Conservation (phyloP, 2,888 invertebrate species). For the Linnaemya tessellans region DNA sequence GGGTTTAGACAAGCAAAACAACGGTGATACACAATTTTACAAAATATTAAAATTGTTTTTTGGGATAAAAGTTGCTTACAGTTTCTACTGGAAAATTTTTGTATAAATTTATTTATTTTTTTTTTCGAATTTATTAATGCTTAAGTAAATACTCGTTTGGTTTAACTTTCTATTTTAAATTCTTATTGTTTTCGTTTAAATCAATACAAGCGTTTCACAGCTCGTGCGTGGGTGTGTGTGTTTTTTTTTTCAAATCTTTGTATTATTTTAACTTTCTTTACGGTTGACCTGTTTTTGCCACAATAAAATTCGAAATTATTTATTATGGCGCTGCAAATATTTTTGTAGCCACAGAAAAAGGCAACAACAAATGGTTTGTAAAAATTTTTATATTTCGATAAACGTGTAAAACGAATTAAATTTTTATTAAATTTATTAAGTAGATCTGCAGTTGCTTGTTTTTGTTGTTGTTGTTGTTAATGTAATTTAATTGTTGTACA, state of each 20-base stretch:
- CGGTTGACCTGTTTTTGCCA: slow-evolving; percentile 51
- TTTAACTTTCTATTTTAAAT: slow-evolving; percentile 34
- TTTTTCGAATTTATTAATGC: background rate
- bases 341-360: background rate
- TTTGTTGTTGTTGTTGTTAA: slow-evolving; percentile 30
- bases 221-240: too few relatives aligned
- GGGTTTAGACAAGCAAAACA: background rate
- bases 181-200: slow-evolving; percentile 38
- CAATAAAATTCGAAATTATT: slow-evolving; percentile 42
- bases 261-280: slow-evolving; percentile 16
- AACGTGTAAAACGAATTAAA: slow-evolving; percentile 11
- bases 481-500: slow-evolving; percentile 30
- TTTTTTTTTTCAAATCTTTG: background rate
- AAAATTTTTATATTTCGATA: slow-evolving; percentile 9
- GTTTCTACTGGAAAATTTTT: background rate
- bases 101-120: background rate
- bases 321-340: slow-evolving; percentile 26
- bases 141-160: background rate
- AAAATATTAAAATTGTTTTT: slow-evolving; percentile 10
- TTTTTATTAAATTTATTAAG: slow-evolving; percentile 42
- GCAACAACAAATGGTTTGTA: slow-evolving; percentile 28
- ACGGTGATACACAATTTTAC: slow-evolving; percentile 12
- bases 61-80: background rate
- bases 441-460: background rate
- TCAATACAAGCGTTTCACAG: slow-evolving; percentile 6